Base-by-base conservation (phyloP, 2,113 vertebrate species). In the Manacus vitellinus region DNA sequence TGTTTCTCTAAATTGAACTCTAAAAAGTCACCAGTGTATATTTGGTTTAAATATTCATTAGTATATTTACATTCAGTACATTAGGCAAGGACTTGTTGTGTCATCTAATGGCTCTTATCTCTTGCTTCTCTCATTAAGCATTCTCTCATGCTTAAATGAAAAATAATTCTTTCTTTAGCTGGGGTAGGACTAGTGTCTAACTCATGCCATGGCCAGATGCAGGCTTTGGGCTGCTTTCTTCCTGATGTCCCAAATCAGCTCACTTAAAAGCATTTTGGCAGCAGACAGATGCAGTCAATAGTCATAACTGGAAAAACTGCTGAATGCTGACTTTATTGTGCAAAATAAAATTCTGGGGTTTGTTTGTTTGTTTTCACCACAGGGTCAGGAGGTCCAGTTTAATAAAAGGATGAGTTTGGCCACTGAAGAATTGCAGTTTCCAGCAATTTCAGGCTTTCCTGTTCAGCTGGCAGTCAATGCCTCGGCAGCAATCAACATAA, bases 321-420 rank as follows among this genome's bases (percentile, higher is more conserved):
- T 49, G 30, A 37, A 62, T 55, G 20, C 8, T 70, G 54, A 46
- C 59, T 91, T 55, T n/a, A 24, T 70, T 52, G 62, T 55, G 14
- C 31, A 71, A 80, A 80, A 30, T 65, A 35, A 71, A 88, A 70
- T 54, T 67, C 19, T 9, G 3, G 0, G 4, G 18, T 78, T 78
- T 74, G 23, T 59, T 85, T 92, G 1, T 13, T 58, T 35, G 71
- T 88, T 62, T 72, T 56, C 72, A 54, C 77, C 49, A 25, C 65
- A 99, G 99, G 99, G 99, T 43, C 98, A 99, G 46, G 99, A 99
- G 84, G 95, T 99, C 5, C 98, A 98, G 85, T 90, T 98, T 80
- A 98, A 96, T 87, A 98, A 97, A 96, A 98, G 98, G 59, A 93
- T 98, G 33, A 97, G 97, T 89, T 88, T 99, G 89, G 96, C 98